These are phyloP conservation scores for Schmidtea mediterranea DNA, from an alignment of 1,140 invertebrate species.

Conservation along the genomic window DNA sequence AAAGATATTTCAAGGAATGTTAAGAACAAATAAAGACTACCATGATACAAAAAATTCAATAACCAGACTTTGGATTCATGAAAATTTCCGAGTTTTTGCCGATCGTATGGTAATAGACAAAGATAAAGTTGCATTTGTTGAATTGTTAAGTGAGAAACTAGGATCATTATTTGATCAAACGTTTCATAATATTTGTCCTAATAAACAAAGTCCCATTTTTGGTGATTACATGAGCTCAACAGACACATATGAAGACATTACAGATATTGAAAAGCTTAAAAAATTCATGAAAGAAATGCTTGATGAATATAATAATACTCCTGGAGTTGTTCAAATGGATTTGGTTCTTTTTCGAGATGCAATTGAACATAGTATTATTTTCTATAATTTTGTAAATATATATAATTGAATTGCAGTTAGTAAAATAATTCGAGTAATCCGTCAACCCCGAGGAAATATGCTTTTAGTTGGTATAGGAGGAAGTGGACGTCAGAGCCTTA, in stretches of 20 bases:
- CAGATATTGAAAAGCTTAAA: conserved; percentile 34
- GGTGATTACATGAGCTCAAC: conserved; percentile 46
- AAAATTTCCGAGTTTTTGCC: conserved; percentile 45
- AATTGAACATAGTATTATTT: conserved; percentile 37
- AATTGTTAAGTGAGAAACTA: conserved; percentile 40
- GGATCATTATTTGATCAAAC: conserved; percentile 46
- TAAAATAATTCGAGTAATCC: conserved; percentile 48
- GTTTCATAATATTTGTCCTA: conserved; percentile 46
- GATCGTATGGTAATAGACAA: conserved; percentile 49
- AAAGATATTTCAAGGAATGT: conserved; percentile 43
- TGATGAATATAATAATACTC: conserved; percentile 47
- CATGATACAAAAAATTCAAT: conserved; percentile 41
- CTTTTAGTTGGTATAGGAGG: conserved; percentile 49
- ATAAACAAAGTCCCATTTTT: conserved; percentile 43
- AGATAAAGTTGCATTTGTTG: conserved; percentile 45
- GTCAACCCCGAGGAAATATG: conserved; percentile 51
- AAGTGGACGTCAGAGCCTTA: conserved; percentile 24
- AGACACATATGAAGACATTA: conserved; percentile 45
- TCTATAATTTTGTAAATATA: conserved; percentile 1
- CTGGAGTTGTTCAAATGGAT: conserved; percentile 44
- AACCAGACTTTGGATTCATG: conserved; percentile 50
- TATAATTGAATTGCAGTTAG: conserved; percentile 29
- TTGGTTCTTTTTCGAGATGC: conserved; percentile 53
- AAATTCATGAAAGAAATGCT: conserved; percentile 39
- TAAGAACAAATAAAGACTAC: conserved; percentile 43